A percentile compares a stretch with the other conserved stretches of the same genome.
Evolutionary conservation across 2,888 invertebrate genomes (phyloP).

Genomic region (Malachius bipustulatus): DNA sequence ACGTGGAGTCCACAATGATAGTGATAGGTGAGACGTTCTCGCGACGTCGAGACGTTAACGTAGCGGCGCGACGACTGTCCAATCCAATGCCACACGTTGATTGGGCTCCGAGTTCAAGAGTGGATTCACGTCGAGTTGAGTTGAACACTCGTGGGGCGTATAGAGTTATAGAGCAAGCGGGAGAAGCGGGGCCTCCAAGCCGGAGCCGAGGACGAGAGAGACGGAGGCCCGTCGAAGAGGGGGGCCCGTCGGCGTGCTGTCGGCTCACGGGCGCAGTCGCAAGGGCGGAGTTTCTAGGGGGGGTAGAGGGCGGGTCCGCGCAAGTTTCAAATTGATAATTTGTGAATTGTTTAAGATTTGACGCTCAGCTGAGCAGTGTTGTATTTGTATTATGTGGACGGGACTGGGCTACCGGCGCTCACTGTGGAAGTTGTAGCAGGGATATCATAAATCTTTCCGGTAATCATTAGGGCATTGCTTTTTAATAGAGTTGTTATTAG

Average conservation of each 20-base stretch:
- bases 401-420: no score
- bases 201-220: slow-evolving; percentile 21
- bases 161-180: no score
- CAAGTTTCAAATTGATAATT: slow-evolving; percentile 37
- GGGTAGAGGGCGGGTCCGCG: slow-evolving; percentile 31
- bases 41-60: slow-evolving; percentile 33
- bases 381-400: slow-evolving; percentile 26
- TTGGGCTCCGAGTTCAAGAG: slow-evolving; percentile 41
- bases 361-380: slow-evolving; percentile 33
- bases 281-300: slow-evolving; percentile 34
- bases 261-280: slow-evolving; percentile 31
- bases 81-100: slow-evolving; percentile 44
- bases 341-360: slow-evolving; percentile 40
- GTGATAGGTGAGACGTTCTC: slow-evolving; percentile 31
- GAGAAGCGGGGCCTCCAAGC: no score
- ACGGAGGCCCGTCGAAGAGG: slow-evolving; percentile 26
- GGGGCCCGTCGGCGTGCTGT: slow-evolving; percentile 31
- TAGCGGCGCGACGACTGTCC: slow-evolving; percentile 38
- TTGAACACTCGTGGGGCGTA: slow-evolving; percentile 29
- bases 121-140: slow-evolving; percentile 26
- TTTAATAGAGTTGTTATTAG: slow-evolving; percentile 5
- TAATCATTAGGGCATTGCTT: slow-evolving; percentile 14
- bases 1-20: slow-evolving; percentile 38
- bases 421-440: no score
- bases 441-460: slow-evolving; percentile 26